phyloP scores from a whole-genome alignment of 1,140 invertebrate genomes.

The Ectropis grisescens region DNA sequence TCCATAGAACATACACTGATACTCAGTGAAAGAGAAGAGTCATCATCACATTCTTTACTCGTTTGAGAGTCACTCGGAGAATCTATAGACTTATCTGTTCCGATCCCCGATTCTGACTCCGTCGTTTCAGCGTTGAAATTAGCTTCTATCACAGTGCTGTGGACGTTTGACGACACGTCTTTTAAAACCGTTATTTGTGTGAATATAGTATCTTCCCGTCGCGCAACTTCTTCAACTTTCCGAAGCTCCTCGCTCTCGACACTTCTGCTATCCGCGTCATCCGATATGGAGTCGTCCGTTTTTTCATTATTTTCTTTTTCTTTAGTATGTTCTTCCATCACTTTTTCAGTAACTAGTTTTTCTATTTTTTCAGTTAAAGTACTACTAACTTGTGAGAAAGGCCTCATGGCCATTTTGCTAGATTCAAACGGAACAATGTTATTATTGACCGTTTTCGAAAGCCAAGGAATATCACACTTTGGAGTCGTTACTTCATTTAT shows the following conservation, averaged over 20 bases:
- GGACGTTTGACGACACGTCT: constrained; percentile 54
- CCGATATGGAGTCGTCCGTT: constrained; percentile 1
- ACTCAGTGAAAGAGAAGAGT: constrained; percentile 58
- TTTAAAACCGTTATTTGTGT: constrained; percentile 62
- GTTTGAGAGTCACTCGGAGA: constrained; percentile 62
- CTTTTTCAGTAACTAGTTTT: constrained; percentile 22
- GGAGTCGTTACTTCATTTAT: constrained; percentile 30
- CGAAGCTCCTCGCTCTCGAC: constrained; percentile 22
- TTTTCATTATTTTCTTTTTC: constrained; percentile 17
- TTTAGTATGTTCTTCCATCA: constrained; percentile 11
- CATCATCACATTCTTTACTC: constrained; percentile 65
- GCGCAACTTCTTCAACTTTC: constrained; percentile 53
- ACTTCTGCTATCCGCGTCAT: not conserved
- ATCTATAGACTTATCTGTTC: constrained; percentile 61
- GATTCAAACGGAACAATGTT: constrained; percentile 54
- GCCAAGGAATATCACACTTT: constrained; percentile 64
- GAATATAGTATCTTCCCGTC: constrained; percentile 53
- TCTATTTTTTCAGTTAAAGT: constrained; percentile 39
- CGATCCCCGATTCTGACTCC: constrained; percentile 60
- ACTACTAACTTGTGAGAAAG: constrained; percentile 57
- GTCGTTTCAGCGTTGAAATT: constrained; percentile 52
- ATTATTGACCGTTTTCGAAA: constrained; percentile 64
- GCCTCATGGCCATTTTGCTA: constrained; percentile 50
- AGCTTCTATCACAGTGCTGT: constrained; percentile 57
- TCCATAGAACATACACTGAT: constrained; percentile 57